Base-by-base conservation (phyloP, 1,140 invertebrate genomes). In the Cecropterus lyciades region DNA sequence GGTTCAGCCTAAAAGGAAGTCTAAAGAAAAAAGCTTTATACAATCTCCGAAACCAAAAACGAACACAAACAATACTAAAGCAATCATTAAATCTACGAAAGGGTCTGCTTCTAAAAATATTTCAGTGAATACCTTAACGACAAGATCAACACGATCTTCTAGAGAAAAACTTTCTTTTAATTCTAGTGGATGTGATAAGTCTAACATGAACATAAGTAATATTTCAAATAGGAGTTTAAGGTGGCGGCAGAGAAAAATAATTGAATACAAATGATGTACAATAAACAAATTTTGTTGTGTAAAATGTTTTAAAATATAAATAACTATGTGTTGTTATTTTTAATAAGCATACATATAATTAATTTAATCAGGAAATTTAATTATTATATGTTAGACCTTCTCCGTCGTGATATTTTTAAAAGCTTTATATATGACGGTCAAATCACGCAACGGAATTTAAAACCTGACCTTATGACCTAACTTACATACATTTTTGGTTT, bases 211-310 rank as follows among this genome's bases (percentile, higher is more conserved):
- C 20, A 33, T 65, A 5, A 65, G 42, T 48, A 70, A 66, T 27
- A 55, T 67, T 10, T 67, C 49, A 10, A 37, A 42, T 7, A 62
- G 55, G 49, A 69, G 66, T 30, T 57, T 68, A 62, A 68, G 65
- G 40, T 14, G 24, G 13, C 27, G 4, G 49, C 30, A 46, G 15
- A 65, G 37, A 17, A 60, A 67, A 9, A 55, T 64, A 1, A 37
- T n/a, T 20, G 14, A 59, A 57, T 56, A 45, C 7, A n/a, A 46
- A 59, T 11, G 42, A 49, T 11, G 27, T 56, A 65, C 52, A 37
- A 1, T 3, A 6, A 1, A 24, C 20, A 24, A 24, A 24, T 24
- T 24, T 24, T 33, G 1, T 33, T 8, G 9, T 33, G 30, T 33
- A 9, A 8, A 9, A 33, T 33, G 9, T 10, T 10, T 33, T n/a